Evolutionary conservation across 2,888 invertebrate genomes (phyloP), one percentile per base, ranked within the genome.

Genomic region (Amphipoea lucens): DNA sequence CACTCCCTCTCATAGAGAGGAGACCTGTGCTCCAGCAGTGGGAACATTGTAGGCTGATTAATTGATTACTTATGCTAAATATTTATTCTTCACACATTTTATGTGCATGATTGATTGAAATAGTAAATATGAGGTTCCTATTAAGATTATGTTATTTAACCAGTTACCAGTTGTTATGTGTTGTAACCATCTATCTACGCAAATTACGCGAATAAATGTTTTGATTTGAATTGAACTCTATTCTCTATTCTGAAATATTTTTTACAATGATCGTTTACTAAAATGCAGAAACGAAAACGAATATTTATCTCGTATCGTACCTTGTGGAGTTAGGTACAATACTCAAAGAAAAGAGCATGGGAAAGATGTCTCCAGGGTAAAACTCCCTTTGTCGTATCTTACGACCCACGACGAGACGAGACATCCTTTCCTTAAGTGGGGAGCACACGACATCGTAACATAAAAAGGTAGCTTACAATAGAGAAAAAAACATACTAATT

Each of bases 351-450:
- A 86, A 86, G 45, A 76, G 72, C 72, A 76, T 62, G 17, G 68
- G 12, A 40, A 76, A 69, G 54, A 76, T 85, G 72, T 86, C 83
- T 76, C 83, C 23, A 36, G 83, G 76, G 83, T 63, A 82, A 82
- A 82, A 68, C 77, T 72, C 17, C 40, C 77, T 76, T 82, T 86
- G 83, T 83, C 54, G 60, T 76, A 71, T 72, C 40, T 62, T 76
- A 72, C 83, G 72, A 86, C 40, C 69, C 62, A 82, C 82, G 54
- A 81, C 42, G 62, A 70, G 54, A 65, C 54, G 62, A 51, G 60
- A 42, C 62, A 67, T n/a, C 20, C 51, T 67, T 60, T 74, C 20
- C 81, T 69, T 74, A 63, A 72, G 67, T 48, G 73, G 40, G 12
- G 67, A 62, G n/a, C 42, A 72, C 67, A 85, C 62, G 72, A 68